Base-by-base conservation (phyloP, 2,113 vertebrate species). In the Cyphomyrus plagiostoma region DNA sequence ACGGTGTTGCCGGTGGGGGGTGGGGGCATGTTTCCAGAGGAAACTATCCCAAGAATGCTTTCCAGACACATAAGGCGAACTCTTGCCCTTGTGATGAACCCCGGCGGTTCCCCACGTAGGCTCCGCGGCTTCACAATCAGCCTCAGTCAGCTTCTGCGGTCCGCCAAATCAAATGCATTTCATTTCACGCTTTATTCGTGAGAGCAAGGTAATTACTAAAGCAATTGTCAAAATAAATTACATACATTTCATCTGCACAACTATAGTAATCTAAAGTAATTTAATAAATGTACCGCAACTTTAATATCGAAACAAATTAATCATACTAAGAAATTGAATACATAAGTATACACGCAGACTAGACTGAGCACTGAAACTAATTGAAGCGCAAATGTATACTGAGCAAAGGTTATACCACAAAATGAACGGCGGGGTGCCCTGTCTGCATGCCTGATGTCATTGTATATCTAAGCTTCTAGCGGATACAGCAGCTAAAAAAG, bases 21-120 rank as follows among this genome's bases (percentile, higher is more conserved):
- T 90, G 90, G 86, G 56, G 90, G 89, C 80, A 52, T n/a, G 56
- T 87, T 92, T 88, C 87, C 87, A 88, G 87, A 89, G 89, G 83
- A 89, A 93, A 58, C 90, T 89, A 92, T 94, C 91, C 88, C 53
- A 89, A 77, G 85, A 93, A 91, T 92, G 88, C 86, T 70, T 15
- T 90, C 70, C 62, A 9, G 58, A 48, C 88, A 46, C 88, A 88
- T 66, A 49, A 80, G 50, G 89, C 86, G 90, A 86, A 91, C 89
- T 92, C 92, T 49, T 90, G 83, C 39, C 80, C 90, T 90, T 4
- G 39, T 30, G n/a, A 84, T 91, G 90, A 89, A 89, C 90, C 52
- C 80, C 66, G 45, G 58, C 83, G 35, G 17, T 90, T 91, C 91
- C 88, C 89, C 56, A 74, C 23, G 88, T 88, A 86, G 49, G 49